Base-by-base conservation (phyloP, 2,888 invertebrate genomes). In the Ophion slaviceki region DNA sequence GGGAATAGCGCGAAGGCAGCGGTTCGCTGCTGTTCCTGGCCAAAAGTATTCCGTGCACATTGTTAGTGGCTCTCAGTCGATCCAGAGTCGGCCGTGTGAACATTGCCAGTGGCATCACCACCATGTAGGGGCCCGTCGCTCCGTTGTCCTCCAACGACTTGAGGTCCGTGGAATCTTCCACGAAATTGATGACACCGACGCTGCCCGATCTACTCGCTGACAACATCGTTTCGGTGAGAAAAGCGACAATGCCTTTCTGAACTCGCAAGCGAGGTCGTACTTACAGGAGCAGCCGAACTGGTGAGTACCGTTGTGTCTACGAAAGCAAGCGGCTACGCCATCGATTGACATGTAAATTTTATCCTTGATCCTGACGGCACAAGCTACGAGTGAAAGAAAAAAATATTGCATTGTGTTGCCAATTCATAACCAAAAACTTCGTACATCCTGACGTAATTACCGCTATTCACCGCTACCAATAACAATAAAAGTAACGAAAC, bases 261-360 rank as follows among this genome's bases (percentile, higher is more conserved):
- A 45, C 62, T 20, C 68, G 70, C 17, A 66, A 70, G 57, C 61
- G 28, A 67, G 40, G 32, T 11, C 64, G 53, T 59, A 95, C 97
- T 96, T 95, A 99, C 99, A 98, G 76, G 98, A 96, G 94, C 99
- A 99, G 85, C 99, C 99, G 89, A 97, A 97, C 94, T 99, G 98
- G 94, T 99, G 98, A 14, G 99, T 99, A 82, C 97, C 98, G 95
- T 99, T 99, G 87, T 99, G 94, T 86, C 98, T 95, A 87, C 98
- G 96, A 92, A 98, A 98, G 95, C 99, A 99, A 76, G 97, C 96
- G 81, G 96, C 95, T 68, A 96, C 95, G 70, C 96, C 97, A 89
- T 95, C 95, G 78, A 98, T 96, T 14, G 96, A 94, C 89, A 96
- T 96, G 91, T 98, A 98, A 95, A 98, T 98, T 94, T 96, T 96